phyloP scores from a whole-genome alignment of 1,140 invertebrate species.

The Homarus americanus region DNA sequence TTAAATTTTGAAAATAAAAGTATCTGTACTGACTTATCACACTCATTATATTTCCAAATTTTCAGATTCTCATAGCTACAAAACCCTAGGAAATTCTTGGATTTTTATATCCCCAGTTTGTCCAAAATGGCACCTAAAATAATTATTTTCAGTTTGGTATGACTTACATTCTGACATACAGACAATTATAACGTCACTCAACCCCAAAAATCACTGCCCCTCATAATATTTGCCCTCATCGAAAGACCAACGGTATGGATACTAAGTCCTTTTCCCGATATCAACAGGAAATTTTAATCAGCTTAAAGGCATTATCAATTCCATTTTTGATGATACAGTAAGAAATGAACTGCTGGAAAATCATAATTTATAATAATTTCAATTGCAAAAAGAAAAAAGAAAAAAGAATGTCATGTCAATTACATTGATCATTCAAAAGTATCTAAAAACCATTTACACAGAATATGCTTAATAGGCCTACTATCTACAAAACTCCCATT shows the following conservation, averaged over 20 bases:
- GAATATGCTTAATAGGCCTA: not conserved
- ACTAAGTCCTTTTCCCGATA: too few species aligned
- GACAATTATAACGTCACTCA: not conserved
- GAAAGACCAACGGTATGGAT: not conserved
- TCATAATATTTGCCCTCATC: not conserved
- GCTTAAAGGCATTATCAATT: not conserved
- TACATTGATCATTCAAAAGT: not conserved
- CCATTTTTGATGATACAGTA: not conserved
- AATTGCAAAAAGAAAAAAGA: too few species aligned
- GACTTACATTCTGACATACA: not conserved
- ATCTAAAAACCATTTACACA: not conserved
- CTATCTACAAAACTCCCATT: not conserved
- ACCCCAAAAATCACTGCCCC: not conserved
- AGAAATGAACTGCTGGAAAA: not conserved
- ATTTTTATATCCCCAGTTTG: not conserved
- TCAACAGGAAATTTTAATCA: too few species aligned
- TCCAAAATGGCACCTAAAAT: slow-evolving; percentile 24
- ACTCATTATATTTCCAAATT: too few species aligned
- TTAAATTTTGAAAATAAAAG: too few species aligned
- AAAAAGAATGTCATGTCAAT: too few species aligned
- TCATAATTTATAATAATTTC: too few species aligned
- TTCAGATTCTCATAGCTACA: too few species aligned
- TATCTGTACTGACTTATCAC: too few species aligned
- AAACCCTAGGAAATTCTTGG: not conserved
- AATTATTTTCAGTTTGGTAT: not conserved